A percentile compares a stretch with the other conserved stretches of the same genome.
Evolutionary conservation across 2,888 invertebrate species (phyloP).

Genomic region (Tinea trinotella): DNA sequence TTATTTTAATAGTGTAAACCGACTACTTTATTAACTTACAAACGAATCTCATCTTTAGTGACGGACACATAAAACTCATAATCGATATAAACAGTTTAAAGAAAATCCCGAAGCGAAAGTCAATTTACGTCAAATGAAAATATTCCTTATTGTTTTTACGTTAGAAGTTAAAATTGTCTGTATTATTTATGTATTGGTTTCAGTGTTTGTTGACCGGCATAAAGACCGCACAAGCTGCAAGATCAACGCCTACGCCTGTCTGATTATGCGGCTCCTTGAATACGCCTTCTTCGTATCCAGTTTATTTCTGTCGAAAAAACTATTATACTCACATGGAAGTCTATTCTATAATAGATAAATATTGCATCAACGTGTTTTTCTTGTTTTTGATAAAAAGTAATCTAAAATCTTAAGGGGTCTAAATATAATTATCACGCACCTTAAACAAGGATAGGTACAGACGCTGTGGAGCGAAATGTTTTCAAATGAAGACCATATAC

Average conservation of each 20-base stretch:
- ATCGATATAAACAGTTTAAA: constrained; percentile 24
- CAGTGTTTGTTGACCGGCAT: constrained; percentile 36
- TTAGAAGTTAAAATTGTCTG: constrained; percentile 25
- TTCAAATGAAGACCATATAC: no score
- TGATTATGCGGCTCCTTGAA: constrained; percentile 38
- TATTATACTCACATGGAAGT: neutral
- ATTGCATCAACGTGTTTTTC: no score
- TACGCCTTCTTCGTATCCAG: constrained; percentile 20
- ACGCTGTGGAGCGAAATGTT: no score
- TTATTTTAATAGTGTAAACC: constrained; percentile 62
- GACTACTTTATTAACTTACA: constrained; percentile 21
- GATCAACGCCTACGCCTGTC: constrained; percentile 48
- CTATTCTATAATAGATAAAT: no score
- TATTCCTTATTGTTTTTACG: constrained; percentile 21
- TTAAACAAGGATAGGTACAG: no score
- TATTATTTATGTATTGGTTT: constrained; percentile 26
- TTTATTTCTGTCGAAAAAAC: constrained; percentile 16
- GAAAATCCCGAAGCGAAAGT: constrained; percentile 28
- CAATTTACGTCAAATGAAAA: constrained; percentile 23
- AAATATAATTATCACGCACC: no score
- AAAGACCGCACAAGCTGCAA: constrained; percentile 49
- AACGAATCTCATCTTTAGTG: constrained; percentile 29
- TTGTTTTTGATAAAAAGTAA: no score
- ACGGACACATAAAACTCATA: constrained; percentile 28
- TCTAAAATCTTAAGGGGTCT: no score